phyloP scores from a whole-genome alignment of 1,140 invertebrate genomes.

The Hyles vespertilio region DNA sequence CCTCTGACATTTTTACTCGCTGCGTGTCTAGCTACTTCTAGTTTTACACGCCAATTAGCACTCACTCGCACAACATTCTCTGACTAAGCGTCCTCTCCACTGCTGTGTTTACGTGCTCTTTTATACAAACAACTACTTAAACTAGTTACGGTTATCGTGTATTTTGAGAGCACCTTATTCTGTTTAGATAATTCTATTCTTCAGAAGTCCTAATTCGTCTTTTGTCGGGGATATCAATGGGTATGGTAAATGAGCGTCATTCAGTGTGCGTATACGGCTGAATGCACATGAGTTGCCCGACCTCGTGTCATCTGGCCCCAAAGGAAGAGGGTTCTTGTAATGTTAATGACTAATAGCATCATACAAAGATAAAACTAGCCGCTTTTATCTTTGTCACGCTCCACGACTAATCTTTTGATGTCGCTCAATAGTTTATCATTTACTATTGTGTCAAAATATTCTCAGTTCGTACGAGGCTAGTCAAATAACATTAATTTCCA shows the following conservation, averaged over 20 bases:
- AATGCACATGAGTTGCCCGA: constrained; percentile 54
- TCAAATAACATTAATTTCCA: constrained; percentile 17
- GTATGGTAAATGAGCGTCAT: constrained; percentile 23
- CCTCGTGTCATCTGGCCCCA: constrained; percentile 44
- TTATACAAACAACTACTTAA: constrained; percentile 6
- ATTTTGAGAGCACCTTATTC: neutral
- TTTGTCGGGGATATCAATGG: constrained; percentile 10
- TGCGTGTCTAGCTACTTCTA: neutral
- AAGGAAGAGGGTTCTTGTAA: constrained; percentile 53
- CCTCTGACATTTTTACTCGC: constrained; percentile 21
- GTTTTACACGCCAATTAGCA: constrained; percentile 3
- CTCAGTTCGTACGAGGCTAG: constrained; percentile 6
- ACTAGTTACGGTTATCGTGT: neutral
- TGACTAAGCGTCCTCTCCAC: neutral
- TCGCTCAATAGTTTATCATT: constrained; percentile 21
- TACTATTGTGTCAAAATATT: constrained; percentile 8
- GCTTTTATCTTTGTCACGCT: constrained; percentile 55
- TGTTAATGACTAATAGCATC: constrained; percentile 46
- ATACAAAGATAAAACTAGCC: constrained; percentile 33
- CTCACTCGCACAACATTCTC: neutral
- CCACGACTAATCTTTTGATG: constrained; percentile 19
- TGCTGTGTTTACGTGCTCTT: constrained; percentile 6
- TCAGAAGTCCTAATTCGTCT: constrained; percentile 21
- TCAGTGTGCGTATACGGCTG: constrained; percentile 30
- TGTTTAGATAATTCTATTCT: constrained; percentile 13